Percentiles rank a stretch among this genome's conserved stretches.
phyloP scores from a whole-genome alignment of 2,888 invertebrate genomes.

The Cataglyphis livida region DNA sequence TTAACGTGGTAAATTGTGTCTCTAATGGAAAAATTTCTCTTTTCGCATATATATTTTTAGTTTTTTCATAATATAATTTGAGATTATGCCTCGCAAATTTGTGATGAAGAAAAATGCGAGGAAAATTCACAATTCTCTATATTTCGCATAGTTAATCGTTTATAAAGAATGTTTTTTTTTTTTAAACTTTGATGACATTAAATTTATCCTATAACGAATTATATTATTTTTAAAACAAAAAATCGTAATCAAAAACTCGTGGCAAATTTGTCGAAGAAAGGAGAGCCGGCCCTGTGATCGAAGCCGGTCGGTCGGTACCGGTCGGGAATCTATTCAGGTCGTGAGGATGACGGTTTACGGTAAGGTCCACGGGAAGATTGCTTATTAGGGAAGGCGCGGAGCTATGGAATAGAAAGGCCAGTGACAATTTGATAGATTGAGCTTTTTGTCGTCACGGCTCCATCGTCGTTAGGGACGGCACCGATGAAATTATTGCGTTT shows the following conservation, averaged over 20 bases:
- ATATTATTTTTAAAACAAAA: slow-evolving; percentile 28
- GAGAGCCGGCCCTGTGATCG: slow-evolving; percentile 53
- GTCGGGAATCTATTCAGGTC: slow-evolving; percentile 57
- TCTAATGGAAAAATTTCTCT: neutral
- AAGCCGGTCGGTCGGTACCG: slow-evolving; percentile 50
- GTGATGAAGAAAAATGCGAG: neutral
- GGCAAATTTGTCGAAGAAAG: slow-evolving; percentile 39
- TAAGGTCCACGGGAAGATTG: slow-evolving; percentile 71
- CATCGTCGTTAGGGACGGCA: slow-evolving; percentile 68
- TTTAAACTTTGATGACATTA: neutral
- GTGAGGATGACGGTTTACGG: slow-evolving; percentile 62
- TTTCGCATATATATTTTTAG: neutral
- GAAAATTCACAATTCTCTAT: neutral
- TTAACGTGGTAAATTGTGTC: neutral
- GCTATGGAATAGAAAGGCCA: slow-evolving; percentile 77
- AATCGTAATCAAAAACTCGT: slow-evolving; percentile 14
- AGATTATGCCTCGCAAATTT: neutral
- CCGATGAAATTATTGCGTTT: slow-evolving; percentile 72
- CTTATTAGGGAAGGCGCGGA: slow-evolving; percentile 77
- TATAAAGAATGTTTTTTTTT: neutral
- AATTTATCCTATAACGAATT: slow-evolving; percentile 5
- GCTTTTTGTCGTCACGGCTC: slow-evolving; percentile 73
- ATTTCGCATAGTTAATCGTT: neutral
- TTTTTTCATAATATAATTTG: neutral
- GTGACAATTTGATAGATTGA: slow-evolving; percentile 84